Conservation (phyloP, 2,113 vertebrate species). For the Prionailurus bengalensis region DNA sequence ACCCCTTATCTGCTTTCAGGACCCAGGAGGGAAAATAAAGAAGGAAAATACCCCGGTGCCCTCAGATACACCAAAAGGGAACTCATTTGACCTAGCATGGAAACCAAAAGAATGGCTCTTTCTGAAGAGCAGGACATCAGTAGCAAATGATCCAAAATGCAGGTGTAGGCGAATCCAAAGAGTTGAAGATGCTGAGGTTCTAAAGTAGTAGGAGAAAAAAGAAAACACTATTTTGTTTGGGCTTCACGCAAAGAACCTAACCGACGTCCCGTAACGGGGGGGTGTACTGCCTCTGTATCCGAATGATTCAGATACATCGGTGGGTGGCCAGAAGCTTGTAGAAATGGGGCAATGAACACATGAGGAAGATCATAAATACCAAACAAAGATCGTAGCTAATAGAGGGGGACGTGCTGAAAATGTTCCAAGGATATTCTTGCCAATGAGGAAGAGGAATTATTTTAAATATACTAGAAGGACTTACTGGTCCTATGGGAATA, state of each 20-base stretch:
- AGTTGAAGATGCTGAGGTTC: neutral
- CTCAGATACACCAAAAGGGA: neutral
- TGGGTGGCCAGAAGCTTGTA: accelerated
- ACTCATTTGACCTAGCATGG: neutral
- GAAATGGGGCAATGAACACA: neutral
- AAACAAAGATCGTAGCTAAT: neutral
- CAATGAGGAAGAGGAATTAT: neutral
- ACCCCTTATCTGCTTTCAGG: neutral
- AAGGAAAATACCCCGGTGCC: neutral
- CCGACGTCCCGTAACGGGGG: neutral
- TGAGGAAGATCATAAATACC: neutral
- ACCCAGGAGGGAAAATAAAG: neutral
- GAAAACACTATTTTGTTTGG: neutral
- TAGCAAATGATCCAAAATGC: neutral
- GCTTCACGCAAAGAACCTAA: neutral
- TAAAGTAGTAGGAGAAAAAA: neutral
- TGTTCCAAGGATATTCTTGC: neutral
- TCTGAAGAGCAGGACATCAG: neutral
- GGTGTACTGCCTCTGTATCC: neutral
- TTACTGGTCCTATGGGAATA: neutral
- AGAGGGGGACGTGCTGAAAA: neutral
- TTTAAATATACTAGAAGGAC: neutral
- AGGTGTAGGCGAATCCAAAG: neutral
- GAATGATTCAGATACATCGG: neutral
- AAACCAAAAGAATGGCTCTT: neutral